Percentiles rank a stretch among this genome's conserved stretches.
Conservation (phyloP, 2,797 vertebrate species). For the Staurois parvus region DNA sequence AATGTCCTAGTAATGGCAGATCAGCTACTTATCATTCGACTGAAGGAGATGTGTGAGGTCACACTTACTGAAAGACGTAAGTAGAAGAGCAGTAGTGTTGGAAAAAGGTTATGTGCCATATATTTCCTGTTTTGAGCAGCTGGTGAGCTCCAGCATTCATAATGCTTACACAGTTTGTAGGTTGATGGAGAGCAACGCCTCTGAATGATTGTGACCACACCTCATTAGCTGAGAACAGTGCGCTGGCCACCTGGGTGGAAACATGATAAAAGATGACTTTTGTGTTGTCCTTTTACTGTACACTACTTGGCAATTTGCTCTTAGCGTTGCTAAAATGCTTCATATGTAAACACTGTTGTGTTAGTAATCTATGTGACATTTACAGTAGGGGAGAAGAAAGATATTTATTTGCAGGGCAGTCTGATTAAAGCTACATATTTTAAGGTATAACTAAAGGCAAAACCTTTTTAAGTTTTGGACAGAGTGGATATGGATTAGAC, state of each 20-base stretch:
- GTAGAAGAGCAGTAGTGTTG: slow-evolving; percentile 62
- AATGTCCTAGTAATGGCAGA: slow-evolving; percentile 93
- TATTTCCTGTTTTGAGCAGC: not conserved
- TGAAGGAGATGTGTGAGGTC: slow-evolving; percentile 97
- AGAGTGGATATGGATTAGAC: no score
- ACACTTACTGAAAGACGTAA: slow-evolving; percentile 92
- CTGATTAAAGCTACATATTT: slow-evolving; percentile 2
- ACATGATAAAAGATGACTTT: slow-evolving; percentile 16
- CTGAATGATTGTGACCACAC: not conserved
- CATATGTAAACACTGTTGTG: slow-evolving; percentile 20
- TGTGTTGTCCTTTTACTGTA: slow-evolving; percentile 33
- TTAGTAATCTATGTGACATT: slow-evolving; percentile 44
- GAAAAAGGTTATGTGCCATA: not conserved
- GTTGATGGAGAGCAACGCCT: not conserved
- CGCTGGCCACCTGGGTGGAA: slow-evolving; percentile 11
- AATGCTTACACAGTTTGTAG: slow-evolving; percentile 9
- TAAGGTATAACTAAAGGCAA: no score
- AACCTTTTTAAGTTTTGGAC: no score
- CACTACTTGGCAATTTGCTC: slow-evolving; percentile 31
- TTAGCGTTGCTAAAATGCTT: not conserved
- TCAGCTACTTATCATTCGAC: slow-evolving; percentile 90
- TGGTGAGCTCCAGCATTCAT: slow-evolving; percentile 4
- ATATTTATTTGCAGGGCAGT: slow-evolving; percentile 3
- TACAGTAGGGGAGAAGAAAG: slow-evolving; percentile 17
- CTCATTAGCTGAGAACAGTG: not conserved